A percentile compares a stretch with the other conserved stretches of the same genome.
These are phyloP conservation scores for Rhagonycha fulva DNA, from an alignment of 2,888 invertebrate species.

Conservation along the genomic window DNA sequence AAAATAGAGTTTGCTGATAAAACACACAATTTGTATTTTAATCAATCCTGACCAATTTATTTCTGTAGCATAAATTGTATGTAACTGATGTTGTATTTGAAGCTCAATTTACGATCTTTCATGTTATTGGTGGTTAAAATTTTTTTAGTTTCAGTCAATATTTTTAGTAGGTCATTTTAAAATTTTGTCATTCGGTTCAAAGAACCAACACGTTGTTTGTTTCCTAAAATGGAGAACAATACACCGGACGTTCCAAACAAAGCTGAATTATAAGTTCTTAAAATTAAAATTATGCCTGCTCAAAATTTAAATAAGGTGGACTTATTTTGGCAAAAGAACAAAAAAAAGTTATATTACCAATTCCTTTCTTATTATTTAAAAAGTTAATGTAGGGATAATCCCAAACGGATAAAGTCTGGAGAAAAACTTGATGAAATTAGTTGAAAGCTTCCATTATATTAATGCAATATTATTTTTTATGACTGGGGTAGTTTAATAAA, in stretches of 20 bases:
- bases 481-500: not conserved
- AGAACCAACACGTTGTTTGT: not conserved
- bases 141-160: not conserved
- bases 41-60: not conserved
- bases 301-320: not conserved
- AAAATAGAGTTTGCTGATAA: not conserved
- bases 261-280: not conserved
- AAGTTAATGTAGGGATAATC: not conserved
- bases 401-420: not conserved
- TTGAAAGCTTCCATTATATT: not conserved
- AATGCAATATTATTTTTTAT: not conserved
- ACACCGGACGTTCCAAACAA: not conserved
- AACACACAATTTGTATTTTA: not conserved
- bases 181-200: not conserved
- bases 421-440: not conserved
- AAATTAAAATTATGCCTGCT: not conserved
- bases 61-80: not conserved
- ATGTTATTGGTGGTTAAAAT: not conserved
- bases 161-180: not conserved
- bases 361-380: not conserved
- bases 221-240: not conserved
- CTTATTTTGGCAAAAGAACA: not conserved
- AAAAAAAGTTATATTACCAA: not conserved
- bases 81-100: not conserved
- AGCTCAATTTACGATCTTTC: not conserved